Evolutionary conservation across 2,888 invertebrate genomes (phyloP), one percentile per base, ranked within the genome.

Genomic region (Rhopalosiphum nymphaeae): DNA sequence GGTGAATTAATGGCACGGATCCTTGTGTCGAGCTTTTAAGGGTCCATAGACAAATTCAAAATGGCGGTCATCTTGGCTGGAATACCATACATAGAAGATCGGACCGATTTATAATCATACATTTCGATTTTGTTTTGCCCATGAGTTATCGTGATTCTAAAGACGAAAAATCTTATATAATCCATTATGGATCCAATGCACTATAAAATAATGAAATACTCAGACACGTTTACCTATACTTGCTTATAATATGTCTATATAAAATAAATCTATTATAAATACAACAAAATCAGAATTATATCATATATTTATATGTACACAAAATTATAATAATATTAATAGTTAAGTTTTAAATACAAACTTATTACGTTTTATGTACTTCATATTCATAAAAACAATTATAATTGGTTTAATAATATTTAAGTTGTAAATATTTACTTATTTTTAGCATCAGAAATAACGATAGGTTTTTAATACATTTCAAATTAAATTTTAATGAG

Each of bases 101-200:
- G 91, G 25, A 91, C 56, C 44, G 91, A 91, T 91, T 91, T 85
- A 91, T 85, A 91, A 91, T 91, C 91, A 85, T 91, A 91, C 29
- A 78, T 44, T 91, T 85, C 85, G 91, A 85, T 91, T 85, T 56
- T 25, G 56, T 25, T 85, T n/a, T n/a, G 21, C 13, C 85, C 56
- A 57, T 57, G 56, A 91, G 44, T 86, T 85, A 91, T 85, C 11
- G 26, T 21, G 53, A 9, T 26, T 56, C n/a, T 36, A 10, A 42
- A 56, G 9, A 86, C 21, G 85, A 57, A 91, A 85, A 91, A 57
- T 91, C 44, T 44, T 57, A 85, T 57, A 57, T 44, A 57, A 53
- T 85, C 85, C 85, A 91, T 91, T 91, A 91, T 42, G 42, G 16
- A 91, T 84, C 26, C 53, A 78, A 53, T 46, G 49, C 78, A 91